Percentiles rank a stretch among this genome's conserved stretches.
These are phyloP conservation scores for Lophius americanus DNA, from an alignment of 2,797 vertebrate species.

Conservation along the genomic window DNA sequence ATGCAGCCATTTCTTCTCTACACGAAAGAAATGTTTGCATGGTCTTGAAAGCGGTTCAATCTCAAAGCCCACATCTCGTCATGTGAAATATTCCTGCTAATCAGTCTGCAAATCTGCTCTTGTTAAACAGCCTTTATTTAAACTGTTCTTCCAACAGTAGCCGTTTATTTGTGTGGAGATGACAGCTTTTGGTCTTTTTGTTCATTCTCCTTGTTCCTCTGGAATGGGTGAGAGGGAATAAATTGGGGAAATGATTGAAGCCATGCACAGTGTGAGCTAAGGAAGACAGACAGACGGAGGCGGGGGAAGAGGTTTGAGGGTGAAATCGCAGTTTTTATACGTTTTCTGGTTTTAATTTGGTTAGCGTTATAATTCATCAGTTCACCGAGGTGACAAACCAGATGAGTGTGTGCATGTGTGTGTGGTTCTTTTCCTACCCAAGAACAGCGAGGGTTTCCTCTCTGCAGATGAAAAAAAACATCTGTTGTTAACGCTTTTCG, in stretches of 20 bases:
- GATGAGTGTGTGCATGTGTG: slow-evolving; percentile 54
- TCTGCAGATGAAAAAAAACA: slow-evolving; percentile 25
- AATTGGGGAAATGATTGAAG: slow-evolving; percentile 70
- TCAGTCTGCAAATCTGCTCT: slow-evolving; percentile 20
- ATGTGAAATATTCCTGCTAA: slow-evolving; percentile 15
- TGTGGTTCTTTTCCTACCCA: slow-evolving; percentile 43
- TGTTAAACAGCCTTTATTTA: slow-evolving; percentile 8
- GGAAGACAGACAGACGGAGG: slow-evolving; percentile 41
- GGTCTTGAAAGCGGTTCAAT: slow-evolving; percentile 6
- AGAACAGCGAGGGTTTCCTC: slow-evolving; percentile 16
- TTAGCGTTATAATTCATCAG: slow-evolving; percentile 76
- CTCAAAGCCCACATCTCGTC: slow-evolving; percentile 18
- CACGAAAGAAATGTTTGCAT: slow-evolving; percentile 7
- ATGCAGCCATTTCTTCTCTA: slow-evolving; percentile 5
- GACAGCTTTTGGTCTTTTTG: slow-evolving; percentile 45
- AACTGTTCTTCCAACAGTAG: slow-evolving; percentile 40
- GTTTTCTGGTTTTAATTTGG: slow-evolving; percentile 80
- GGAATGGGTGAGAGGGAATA: slow-evolving; percentile 61
- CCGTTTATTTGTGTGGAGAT: slow-evolving; percentile 46
- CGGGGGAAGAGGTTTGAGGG: slow-evolving; percentile 43
- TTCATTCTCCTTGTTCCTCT: slow-evolving; percentile 52
- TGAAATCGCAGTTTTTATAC: slow-evolving; percentile 79
- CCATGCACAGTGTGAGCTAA: slow-evolving; percentile 62
- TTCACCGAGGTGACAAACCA: slow-evolving; percentile 77
- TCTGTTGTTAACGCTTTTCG: slow-evolving; percentile 7